Evolutionary conservation across 2,888 invertebrate genomes (phyloP).

Genomic region (Hecatera dysodea): DNA sequence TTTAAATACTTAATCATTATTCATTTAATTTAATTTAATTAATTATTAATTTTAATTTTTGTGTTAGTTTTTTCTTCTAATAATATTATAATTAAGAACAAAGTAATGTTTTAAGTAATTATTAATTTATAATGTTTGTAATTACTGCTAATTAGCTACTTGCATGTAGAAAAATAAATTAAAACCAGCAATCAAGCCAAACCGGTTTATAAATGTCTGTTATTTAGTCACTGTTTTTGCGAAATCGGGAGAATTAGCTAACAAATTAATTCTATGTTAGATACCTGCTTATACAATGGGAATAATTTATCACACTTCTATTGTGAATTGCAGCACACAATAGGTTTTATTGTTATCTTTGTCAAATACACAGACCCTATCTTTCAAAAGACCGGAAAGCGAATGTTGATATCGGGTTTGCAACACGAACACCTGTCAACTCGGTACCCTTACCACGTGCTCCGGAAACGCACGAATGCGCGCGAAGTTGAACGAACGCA

Average conservation of each 20-base stretch:
- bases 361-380: slow-evolving; percentile 31
- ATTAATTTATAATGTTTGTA: not conserved
- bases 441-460: slow-evolving; percentile 79
- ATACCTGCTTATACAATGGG: not conserved
- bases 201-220: not conserved
- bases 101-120: not conserved
- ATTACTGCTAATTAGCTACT: not conserved
- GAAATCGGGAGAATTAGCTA: not conserved
- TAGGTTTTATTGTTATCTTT: slow-evolving; percentile 35
- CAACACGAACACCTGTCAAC: slow-evolving; percentile 80
- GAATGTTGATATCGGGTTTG: slow-evolving; percentile 64
- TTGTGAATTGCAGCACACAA: slow-evolving; percentile 8
- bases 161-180: not conserved
- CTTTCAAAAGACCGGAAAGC: slow-evolving; percentile 42
- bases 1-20: no score
- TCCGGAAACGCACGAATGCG: slow-evolving; percentile 79
- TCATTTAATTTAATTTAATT: no score
- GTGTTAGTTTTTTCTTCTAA: not conserved
- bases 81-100: not conserved
- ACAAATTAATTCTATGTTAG: not conserved
- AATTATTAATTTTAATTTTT: not conserved
- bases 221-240: not conserved
- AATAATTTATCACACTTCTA: slow-evolving; percentile 3
- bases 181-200: not conserved
- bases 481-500: slow-evolving; percentile 76